These are phyloP conservation scores for Myodes glareolus DNA, from an alignment of 2,113 vertebrate genomes.

Conservation along the genomic window DNA sequence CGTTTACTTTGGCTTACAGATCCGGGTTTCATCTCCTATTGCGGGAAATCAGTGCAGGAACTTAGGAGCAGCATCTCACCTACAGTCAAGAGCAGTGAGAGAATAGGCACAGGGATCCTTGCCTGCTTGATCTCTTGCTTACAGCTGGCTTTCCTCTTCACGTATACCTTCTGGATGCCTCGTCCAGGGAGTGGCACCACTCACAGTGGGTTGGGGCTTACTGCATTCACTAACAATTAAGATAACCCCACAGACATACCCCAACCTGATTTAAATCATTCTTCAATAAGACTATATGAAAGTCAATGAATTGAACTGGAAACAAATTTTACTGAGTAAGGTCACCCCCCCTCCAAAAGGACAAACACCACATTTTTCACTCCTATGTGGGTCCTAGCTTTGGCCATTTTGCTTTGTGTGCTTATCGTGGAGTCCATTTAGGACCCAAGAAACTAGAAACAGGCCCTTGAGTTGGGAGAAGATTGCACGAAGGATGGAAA, in stretches of 20 bases:
- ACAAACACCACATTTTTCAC: not conserved
- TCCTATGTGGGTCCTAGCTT: not conserved
- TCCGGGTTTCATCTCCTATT: not conserved
- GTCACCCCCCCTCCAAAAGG: not conserved
- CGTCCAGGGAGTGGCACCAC: not conserved
- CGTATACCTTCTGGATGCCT: not conserved
- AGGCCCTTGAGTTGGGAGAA: not conserved
- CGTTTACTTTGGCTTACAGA: not conserved
- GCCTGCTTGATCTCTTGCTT: not conserved
- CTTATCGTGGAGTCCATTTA: not conserved
- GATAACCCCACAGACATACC: no score
- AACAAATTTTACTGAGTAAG: not conserved
- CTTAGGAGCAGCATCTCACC: not conserved
- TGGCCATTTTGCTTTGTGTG: not conserved
- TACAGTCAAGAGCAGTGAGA: not conserved
- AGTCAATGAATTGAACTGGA: not conserved
- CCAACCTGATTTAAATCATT: not conserved
- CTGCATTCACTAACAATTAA: not conserved
- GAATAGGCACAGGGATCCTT: no score
- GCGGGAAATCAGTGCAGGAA: not conserved
- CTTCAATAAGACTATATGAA: not conserved
- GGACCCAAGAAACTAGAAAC: not conserved
- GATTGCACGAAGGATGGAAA: fast-evolving
- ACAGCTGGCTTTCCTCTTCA: not conserved
- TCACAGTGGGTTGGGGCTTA: not conserved